Evolutionary conservation across 2,888 invertebrate genomes (phyloP), one percentile per base, ranked within the genome.

Genomic region (Cheilosia pagana): DNA sequence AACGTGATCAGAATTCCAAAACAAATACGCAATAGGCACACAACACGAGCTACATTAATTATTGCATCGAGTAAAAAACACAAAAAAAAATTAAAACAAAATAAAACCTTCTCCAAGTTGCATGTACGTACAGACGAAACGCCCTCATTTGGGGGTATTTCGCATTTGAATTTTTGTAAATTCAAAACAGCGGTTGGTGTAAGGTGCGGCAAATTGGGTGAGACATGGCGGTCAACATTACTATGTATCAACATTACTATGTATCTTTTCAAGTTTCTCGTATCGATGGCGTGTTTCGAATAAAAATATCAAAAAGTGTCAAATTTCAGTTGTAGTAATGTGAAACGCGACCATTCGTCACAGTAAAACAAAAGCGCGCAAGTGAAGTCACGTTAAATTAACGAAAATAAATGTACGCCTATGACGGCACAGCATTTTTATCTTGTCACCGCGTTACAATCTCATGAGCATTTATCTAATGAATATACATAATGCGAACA

Each of bases 1-100:
- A 70, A 62, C 77, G 77, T 78, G 77, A 50, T 63, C 19, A 6
- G 62, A 78, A 78, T 78, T 63, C 63, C 77, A 65, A 78, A 71
- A 59, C 57, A 78, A 63, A 39, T 57, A 78, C 77, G 53, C 68
- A 62, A 78, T 45, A 68, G 60, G 52, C 62, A 48, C 31, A 48
- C 74, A 52, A 52, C 71, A 41, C 31, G 59, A 19, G 59, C n/a
- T 28, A 19, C 71, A 71, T 72, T 53, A 72, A 62, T 72, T 72
- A 72, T 53, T 72, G 72, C 72, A 62, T 41, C 10, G 19, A 19
- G 3, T 14, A 12, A 23, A 43, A 14, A 55, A 25, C 45, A 21
- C 48, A 5, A 35, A 10, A 35, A 35, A 23, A 45, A 35, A 23
- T n/a, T n/a, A 16, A 71, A 48, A 59, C 1, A 21, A 68, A 53